A percentile compares a stretch with the other conserved stretches of the same genome.
phyloP scores from a whole-genome alignment of 1,140 invertebrate species.

The Drosophila ogumai region DNA sequence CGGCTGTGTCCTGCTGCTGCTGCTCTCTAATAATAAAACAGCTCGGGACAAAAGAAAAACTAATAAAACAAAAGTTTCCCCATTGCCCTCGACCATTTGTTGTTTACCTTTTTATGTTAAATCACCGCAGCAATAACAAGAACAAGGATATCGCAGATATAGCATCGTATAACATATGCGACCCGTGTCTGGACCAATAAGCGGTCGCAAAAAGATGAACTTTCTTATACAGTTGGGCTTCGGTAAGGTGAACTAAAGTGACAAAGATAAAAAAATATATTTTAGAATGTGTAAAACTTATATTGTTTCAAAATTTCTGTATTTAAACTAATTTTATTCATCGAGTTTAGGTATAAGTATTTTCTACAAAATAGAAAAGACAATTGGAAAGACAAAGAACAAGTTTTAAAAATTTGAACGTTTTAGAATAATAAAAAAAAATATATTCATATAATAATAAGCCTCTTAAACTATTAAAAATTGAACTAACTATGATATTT shows the following conservation, averaged over 20 bases:
- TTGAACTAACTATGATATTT: too few relatives aligned
- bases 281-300: neutral
- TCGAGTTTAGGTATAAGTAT: too few relatives aligned
- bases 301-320: neutral
- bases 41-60: slow-evolving; percentile 76
- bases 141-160: slow-evolving; percentile 37
- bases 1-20: slow-evolving; percentile 39
- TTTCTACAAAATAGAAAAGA: too few relatives aligned
- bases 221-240: neutral
- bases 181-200: slow-evolving; percentile 80
- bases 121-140: slow-evolving; percentile 67
- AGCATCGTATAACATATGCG: slow-evolving; percentile 60
- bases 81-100: slow-evolving; percentile 28
- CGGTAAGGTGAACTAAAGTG: neutral
- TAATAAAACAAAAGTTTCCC: slow-evolving; percentile 82
- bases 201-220: slow-evolving; percentile 62
- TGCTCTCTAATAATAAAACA: slow-evolving; percentile 73
- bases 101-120: slow-evolving; percentile 81
- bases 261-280: neutral
- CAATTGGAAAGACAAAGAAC: too few relatives aligned
- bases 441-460: too few relatives aligned
- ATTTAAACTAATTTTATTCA: neutral
- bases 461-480: too few relatives aligned
- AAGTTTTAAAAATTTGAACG: too few relatives aligned
- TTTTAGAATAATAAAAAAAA: too few relatives aligned